Conservation (phyloP, 2,113 vertebrate species). For the Pollimyrus isidori region DNA sequence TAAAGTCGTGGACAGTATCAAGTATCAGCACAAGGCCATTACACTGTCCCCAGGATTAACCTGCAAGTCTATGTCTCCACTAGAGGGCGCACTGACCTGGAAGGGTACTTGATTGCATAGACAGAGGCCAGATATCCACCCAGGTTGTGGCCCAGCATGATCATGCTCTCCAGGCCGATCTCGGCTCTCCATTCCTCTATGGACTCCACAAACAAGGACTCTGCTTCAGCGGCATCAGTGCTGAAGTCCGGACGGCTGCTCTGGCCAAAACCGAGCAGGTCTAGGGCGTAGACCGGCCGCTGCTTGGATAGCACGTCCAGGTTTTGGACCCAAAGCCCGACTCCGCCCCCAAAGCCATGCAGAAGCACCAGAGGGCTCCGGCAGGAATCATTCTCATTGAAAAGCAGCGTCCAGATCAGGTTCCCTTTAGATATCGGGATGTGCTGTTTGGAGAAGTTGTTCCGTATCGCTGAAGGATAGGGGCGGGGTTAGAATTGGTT, state of each 20-base stretch:
- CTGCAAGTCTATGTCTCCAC: not conserved
- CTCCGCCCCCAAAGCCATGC: slow-evolving; percentile 84
- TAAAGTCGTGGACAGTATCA: not conserved
- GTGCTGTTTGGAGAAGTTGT: slow-evolving; percentile 66
- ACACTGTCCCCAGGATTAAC: not conserved
- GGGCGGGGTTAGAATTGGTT: not conserved
- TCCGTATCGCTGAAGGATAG: slow-evolving; percentile 63
- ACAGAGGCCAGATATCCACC: slow-evolving; percentile 83
- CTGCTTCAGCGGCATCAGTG: slow-evolving; percentile 64
- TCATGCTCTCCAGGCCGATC: slow-evolving; percentile 73
- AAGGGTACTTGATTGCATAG: slow-evolving; percentile 79
- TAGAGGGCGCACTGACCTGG: slow-evolving; percentile 61
- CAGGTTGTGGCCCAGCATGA: slow-evolving; percentile 87
- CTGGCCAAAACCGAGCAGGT: slow-evolving; percentile 85
- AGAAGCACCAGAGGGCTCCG: slow-evolving; percentile 79
- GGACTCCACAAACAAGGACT: slow-evolving; percentile 78
- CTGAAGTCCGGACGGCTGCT: slow-evolving; percentile 78
- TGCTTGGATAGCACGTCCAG: slow-evolving; percentile 70
- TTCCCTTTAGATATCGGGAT: slow-evolving; percentile 72
- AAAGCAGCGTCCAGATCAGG: slow-evolving; percentile 82
- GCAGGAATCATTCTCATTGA: slow-evolving; percentile 52
- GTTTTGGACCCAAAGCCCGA: slow-evolving; percentile 88
- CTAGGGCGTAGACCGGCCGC: slow-evolving; percentile 76
- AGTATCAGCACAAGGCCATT: not conserved
- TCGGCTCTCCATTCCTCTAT: slow-evolving; percentile 83